Evolutionary conservation across 2,888 invertebrate genomes (phyloP), one percentile per base, ranked within the genome.

Genomic region (Chrysotoxum bicinctum): DNA sequence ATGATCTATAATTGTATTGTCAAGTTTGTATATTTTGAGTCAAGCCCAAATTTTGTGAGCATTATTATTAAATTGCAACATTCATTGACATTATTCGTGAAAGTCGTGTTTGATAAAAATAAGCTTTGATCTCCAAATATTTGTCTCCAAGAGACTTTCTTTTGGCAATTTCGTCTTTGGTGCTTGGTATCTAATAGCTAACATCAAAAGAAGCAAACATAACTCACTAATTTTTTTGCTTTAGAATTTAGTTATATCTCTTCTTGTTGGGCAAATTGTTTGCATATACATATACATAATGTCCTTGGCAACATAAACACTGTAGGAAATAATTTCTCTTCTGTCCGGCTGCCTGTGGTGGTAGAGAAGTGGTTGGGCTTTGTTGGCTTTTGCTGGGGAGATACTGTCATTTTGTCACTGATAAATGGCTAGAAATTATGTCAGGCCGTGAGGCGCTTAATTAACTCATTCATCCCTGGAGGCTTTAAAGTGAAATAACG

Each of bases 341-440:
- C 66, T 68, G 21, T 26, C 37, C 19, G n/a, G 62, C 23, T 45
- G 50, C 32, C 40, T 52, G 45, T 16, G 32, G 50, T 58, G 50
- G 37, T 32, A 72, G 75, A 19, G 56, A 45, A 72, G 37, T 70
- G 84, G 75, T 62, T 75, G 43, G 66, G 52, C 68, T 76, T 72
- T 84, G 84, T 80, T 76, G 72, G 45, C 81, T 66, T 80, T 52
- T 73, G 76, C 82, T 62, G 74, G 43, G 58, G 80, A 87, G 88
- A 87, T 88, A 88, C 87, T 87, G 89, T 88, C 89, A 88, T 87
- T 88, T 89, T 88, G 88, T 88, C 89, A 89, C 90, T 91, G 91
- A 91, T 90, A 91, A 91, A 91, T 90, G 90, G 89, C 89, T 89
- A 88, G 88, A 89, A 91, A 91, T 91, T 91, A 91, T 91, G 90